Base-by-base conservation (phyloP, 2,888 invertebrate species). In the Neria commutata region DNA sequence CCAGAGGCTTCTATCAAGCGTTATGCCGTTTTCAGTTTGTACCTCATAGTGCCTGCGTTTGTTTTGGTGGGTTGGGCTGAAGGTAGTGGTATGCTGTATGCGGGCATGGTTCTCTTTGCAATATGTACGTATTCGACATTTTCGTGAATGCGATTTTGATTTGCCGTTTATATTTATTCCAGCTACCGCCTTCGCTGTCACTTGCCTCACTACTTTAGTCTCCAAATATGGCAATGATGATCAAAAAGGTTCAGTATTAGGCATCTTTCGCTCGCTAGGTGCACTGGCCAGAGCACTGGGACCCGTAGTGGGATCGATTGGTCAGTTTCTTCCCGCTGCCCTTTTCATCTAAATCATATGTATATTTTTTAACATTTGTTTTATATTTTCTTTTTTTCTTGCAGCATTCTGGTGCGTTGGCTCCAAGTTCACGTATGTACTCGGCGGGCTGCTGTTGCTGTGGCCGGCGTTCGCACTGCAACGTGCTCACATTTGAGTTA, bases 111-210 rank as follows among this genome's bases (percentile, higher is more conserved):
- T 53, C 81, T 98, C 5, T 98, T 94, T 81, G 91, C 97, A 10
- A 85, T 95, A 73, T 95, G 95, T 95, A 84, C 89, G 92, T 87
- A 29, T 8, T 29, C 11, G 5, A 29, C 5, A 29, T 29, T 29
- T 11, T 8, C 11, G 5, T 29, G 5, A 29, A 8, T 29, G 23
- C 19, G 23, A 37, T 62, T 61, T 26, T 72, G 68, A n/a, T n/a
- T n/a, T n/a, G n/a, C n/a, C n/a, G n/a, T n/a, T n/a, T n/a, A n/a
- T n/a, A n/a, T n/a, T n/a, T 57, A 58, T 79, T 81, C 29, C 70
- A 91, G 91, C 92, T 17, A 93, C 92, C 10, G 91, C 93, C n/a
- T 89, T 95, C 80, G 95, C 97, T 26, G 97, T 98, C 21, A 96
- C 98, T 11, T 95, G 95, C 75, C 87, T 98, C 84, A 98, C 95